Base-by-base conservation (phyloP, 1,140 invertebrate species). In the Lepidurus arcticus region DNA sequence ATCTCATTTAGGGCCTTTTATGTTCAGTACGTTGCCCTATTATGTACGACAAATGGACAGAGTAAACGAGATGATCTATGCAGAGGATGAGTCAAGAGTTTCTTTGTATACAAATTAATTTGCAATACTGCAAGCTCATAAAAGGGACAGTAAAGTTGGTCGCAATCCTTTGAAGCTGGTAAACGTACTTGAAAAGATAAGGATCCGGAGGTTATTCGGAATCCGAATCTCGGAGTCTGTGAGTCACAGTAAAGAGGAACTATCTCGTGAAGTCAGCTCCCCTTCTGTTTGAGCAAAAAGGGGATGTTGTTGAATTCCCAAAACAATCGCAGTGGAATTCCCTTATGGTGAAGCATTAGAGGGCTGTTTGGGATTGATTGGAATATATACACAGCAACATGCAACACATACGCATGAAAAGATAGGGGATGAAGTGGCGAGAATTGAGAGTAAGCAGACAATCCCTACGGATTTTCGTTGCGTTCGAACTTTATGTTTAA, bases 321-420 rank as follows among this genome's bases (percentile, higher is more conserved):
- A 65, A 65, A 65, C 53, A 65, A 65, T 65, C 53, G 53, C 53
- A 13, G 53, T 16, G 53, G 53, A 65, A 65, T 65, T 65, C 53
- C 53, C 53, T 65, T 65, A 21, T 65, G 53, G 53, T 65, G n/a
- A 65, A 65, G 53, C 53, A 65, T 65, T 65, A 65, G 53, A 65
- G 53, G 9, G 53, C 53, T 65, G 53, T 65, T 65, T 65, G 53
- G 13, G 13, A 65, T n/a, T 65, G 53, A 65, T 65, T 65, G 53
- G 53, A 21, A 65, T 34, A 65, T 65, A 65, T 65, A 65, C 53
- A 65, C 34, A 34, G 34, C 34, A 34, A 34, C 34, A 34, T 34
- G 34, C 34, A 34, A 34, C 34, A 34, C 34, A 34, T 3, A 34
- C 34, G 4, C 34, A 34, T 34, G 34, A 65, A 13, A 16, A 16